Evolutionary conservation across 2,113 vertebrate genomes (phyloP), one percentile per base, ranked within the genome.

Genomic region (Urocynchramus pylzowi): DNA sequence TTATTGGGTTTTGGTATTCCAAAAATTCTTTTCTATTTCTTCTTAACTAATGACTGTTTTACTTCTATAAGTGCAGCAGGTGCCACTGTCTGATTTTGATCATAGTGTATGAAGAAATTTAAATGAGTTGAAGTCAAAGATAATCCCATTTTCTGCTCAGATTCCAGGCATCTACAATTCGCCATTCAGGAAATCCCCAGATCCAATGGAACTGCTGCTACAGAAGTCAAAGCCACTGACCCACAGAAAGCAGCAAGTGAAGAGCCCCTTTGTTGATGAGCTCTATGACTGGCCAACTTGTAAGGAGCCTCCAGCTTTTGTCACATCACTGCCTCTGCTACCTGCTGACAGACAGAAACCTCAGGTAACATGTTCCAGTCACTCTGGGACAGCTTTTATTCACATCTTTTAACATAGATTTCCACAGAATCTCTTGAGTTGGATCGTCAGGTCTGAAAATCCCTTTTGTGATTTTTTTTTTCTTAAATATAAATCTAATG

Each of bases 91-190:
- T 79, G 11, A 28, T 73, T 75, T 75, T 67, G 18, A 54, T 84
- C 16, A 16, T 69, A 16, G 56, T 50, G 16, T 21, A 18, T 44
- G 14, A 30, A 56, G 9, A 17, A 60, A 77, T 63, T 75, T 53
- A 60, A 65, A 7, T 68, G 71, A 92, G 30, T 20, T 78, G 56
- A 76, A 87, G n/a, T 83, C 21, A 67, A 83, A 83, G 42, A 42
- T 83, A 63, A 90, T 35, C 5, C 22, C 30, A 22, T 52, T n/a
- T 90, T 87, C 64, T 94, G 22, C 74, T 96, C 60, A 99, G 99
- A 87, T 98, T 97, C 97, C 99, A 96, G 99, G 99, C 44, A 75
- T 99, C 56, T 99, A 99, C 93, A 99, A 99, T 91, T 99, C 99
- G 1, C 99, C 99, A 3, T 99, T 98, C 96, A 98, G 97, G 90